Evolutionary conservation across 2,797 vertebrate species (phyloP).

Genomic region (Otolemur crassicaudatus): DNA sequence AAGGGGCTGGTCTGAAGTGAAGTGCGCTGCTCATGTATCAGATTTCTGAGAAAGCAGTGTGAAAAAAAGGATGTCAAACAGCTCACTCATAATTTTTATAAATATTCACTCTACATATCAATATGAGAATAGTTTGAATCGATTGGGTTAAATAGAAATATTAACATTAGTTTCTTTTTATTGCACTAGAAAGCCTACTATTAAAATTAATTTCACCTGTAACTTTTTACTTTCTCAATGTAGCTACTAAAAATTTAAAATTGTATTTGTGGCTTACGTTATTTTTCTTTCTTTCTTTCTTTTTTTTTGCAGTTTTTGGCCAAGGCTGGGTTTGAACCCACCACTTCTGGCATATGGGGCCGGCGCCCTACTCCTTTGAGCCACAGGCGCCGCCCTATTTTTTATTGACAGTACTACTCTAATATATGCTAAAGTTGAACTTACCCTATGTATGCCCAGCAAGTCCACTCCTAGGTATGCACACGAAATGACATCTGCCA

Average conservation of each 20-base stretch:
- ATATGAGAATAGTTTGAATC: slow-evolving; percentile 11
- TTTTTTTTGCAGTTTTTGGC: too few relatives aligned
- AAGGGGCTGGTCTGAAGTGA: neutral
- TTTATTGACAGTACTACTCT: neutral
- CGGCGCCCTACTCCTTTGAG: too few relatives aligned
- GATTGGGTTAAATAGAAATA: neutral
- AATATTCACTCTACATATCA: neutral
- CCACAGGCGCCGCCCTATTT: too few relatives aligned
- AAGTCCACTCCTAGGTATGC: neutral
- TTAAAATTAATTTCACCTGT: neutral
- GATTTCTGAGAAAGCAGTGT: neutral
- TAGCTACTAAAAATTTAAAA: neutral
- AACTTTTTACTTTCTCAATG: neutral
- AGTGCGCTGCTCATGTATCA: neutral
- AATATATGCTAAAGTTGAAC: neutral
- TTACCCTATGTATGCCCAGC: neutral
- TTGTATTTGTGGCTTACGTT: neutral
- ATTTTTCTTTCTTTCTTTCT: neutral
- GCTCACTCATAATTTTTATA: neutral
- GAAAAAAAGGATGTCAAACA: neutral
- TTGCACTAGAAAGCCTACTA: neutral
- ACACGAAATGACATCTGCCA: neutral
- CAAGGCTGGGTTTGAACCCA: too few relatives aligned
- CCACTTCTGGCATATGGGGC: too few relatives aligned
- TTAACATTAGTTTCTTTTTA: neutral